phyloP scores from a whole-genome alignment of 2,113 vertebrate species.

The Tachysurus vachellii region DNA sequence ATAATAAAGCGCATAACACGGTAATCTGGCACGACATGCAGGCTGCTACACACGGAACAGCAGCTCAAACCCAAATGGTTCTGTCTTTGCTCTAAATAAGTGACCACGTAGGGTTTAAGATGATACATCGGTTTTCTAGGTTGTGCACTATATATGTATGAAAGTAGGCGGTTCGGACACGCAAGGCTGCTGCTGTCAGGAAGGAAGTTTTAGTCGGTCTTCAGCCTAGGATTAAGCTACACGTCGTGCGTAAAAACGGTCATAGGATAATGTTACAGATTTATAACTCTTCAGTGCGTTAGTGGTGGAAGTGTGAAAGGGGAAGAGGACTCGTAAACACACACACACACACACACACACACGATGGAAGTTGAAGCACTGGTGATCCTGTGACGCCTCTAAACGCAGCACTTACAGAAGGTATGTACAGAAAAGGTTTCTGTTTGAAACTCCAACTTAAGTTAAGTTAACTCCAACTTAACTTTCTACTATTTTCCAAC shows the following conservation, averaged over 20 bases:
- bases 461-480: background rate
- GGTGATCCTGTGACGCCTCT: background rate
- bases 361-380: background rate
- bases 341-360: constrained; percentile 5
- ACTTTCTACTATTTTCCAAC: background rate
- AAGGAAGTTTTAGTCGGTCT: background rate
- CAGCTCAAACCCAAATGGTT: background rate
- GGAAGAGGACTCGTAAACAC: constrained; percentile 1
- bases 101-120: background rate
- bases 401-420: background rate
- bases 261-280: background rate
- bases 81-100: too few relatives aligned
- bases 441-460: background rate
- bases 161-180: background rate
- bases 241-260: too few relatives aligned
- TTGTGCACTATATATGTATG: background rate
- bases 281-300: background rate
- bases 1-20: background rate
- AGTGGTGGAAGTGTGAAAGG: constrained; percentile 4
- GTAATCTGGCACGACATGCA: too few relatives aligned
- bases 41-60: background rate
- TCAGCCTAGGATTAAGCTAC: background rate
- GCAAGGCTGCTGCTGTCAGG: background rate
- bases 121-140: too few relatives aligned
- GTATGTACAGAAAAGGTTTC: background rate